phyloP scores from a whole-genome alignment of 1,140 invertebrate species.

The Drosophila watanabei region DNA sequence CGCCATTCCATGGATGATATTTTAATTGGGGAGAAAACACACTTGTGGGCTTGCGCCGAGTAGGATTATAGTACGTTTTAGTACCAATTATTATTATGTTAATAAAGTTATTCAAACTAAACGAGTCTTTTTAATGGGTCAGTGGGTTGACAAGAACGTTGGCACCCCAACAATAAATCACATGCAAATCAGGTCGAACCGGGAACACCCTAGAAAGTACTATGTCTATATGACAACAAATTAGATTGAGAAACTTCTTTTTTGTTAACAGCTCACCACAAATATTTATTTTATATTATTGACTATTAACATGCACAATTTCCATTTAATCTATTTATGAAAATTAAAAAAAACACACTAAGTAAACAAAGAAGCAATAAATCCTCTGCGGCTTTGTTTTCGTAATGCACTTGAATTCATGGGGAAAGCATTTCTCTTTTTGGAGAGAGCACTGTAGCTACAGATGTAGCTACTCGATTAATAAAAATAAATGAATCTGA shows the following conservation, averaged over 20 bases:
- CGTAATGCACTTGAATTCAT: not conserved
- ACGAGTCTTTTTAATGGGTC: slow-evolving; percentile 9
- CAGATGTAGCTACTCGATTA: too few relatives aligned
- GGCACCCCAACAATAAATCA: not conserved
- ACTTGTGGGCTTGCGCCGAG: slow-evolving; percentile 1
- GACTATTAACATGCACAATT: too few relatives aligned
- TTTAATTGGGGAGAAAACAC: not conserved
- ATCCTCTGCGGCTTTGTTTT: not conserved
- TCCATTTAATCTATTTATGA: not conserved
- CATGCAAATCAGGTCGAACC: not conserved
- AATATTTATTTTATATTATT: not conserved
- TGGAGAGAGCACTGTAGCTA: not conserved
- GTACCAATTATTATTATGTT: slow-evolving; percentile 27
- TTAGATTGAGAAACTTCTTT: not conserved
- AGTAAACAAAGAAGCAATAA: not conserved
- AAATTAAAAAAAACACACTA: not conserved
- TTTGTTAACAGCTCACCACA: not conserved
- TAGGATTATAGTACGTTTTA: slow-evolving; percentile 42
- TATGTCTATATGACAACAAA: not conserved
- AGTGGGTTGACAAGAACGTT: not conserved
- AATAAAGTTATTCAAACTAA: slow-evolving; percentile 31
- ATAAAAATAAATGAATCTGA: too few relatives aligned
- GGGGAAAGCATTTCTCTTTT: not conserved
- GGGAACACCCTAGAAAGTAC: not conserved
- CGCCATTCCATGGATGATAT: slow-evolving; percentile 19